phyloP scores from a whole-genome alignment of 2,888 invertebrate genomes.

The Azorinus chamasolen region DNA sequence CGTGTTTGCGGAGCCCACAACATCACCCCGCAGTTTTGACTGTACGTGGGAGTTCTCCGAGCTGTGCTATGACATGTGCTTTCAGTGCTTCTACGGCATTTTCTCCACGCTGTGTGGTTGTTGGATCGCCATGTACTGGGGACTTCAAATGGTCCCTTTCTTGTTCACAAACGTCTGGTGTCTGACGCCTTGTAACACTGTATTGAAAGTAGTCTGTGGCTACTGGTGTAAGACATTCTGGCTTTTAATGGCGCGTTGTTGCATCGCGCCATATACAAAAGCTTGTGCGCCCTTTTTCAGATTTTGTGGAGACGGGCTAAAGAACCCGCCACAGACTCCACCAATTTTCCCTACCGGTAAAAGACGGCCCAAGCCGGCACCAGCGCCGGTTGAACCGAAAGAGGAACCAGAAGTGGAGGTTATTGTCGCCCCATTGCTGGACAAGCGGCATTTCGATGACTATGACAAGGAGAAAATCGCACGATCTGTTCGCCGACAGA shows the following conservation, averaged over 20 bases:
- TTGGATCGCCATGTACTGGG: conserved; percentile 57
- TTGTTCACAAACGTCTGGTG: conserved; percentile 48
- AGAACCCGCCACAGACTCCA: conserved; percentile 32
- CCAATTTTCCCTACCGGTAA: conserved; percentile 27
- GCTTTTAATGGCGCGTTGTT: conserved; percentile 21
- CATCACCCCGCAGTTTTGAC: conserved; percentile 31
- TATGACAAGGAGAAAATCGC: conserved; percentile 46
- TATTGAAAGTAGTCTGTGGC: conserved; percentile 26
- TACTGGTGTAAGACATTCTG: conserved; percentile 40
- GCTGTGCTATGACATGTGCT: conserved; percentile 19
- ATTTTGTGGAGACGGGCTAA: conserved; percentile 35
- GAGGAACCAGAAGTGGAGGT: conserved; percentile 9
- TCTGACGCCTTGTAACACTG: conserved; percentile 30
- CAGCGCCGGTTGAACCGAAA: conserved; percentile 8
- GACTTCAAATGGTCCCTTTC: conserved; percentile 41
- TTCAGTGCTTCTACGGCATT: conserved; percentile 30
- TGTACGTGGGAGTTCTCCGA: conserved; percentile 58
- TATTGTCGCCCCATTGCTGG: not conserved
- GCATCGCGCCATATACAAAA: conserved; percentile 26
- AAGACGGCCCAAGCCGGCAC: conserved; percentile 2
- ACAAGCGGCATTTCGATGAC: conserved; percentile 22
- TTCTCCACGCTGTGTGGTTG: conserved; percentile 35
- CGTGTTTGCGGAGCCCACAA: conserved; percentile 44
- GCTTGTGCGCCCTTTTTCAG: conserved; percentile 31
- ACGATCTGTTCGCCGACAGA: conserved; percentile 38